Evolutionary conservation across 1,140 invertebrate species (phyloP).

Genomic region (Drosophila nigromelanica): DNA sequence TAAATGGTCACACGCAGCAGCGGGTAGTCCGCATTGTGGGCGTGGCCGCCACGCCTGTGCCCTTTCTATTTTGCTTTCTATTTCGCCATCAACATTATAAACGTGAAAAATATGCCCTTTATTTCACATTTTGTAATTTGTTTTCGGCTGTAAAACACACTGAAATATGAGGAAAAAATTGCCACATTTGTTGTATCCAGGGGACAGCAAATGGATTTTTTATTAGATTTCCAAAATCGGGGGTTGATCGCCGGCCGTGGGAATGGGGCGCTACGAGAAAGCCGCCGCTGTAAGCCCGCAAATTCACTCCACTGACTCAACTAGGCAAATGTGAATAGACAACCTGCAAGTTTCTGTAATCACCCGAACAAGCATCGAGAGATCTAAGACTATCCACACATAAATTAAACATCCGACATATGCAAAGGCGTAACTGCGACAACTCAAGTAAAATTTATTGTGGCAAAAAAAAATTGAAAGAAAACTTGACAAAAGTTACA

Average conservation of each 20-base stretch:
- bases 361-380: slow-evolving; percentile 5
- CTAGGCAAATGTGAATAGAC: slow-evolving; percentile 55
- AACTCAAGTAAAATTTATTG: slow-evolving; percentile 73
- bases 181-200: slow-evolving; percentile 54
- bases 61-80: slow-evolving; percentile 14
- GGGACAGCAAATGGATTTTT: slow-evolving; percentile 62
- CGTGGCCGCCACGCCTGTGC: slow-evolving; percentile 49
- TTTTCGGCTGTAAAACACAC: slow-evolving; percentile 61
- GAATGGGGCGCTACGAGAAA: slow-evolving; percentile 39
- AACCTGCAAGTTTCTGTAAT: slow-evolving; percentile 44
- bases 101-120: slow-evolving; percentile 74
- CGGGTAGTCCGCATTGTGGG: slow-evolving; percentile 42
- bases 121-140: slow-evolving; percentile 75
- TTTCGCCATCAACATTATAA: slow-evolving; percentile 48
- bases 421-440: slow-evolving; percentile 71
- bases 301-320: slow-evolving; percentile 30
- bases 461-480: slow-evolving; percentile 24
- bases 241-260: slow-evolving; percentile 50
- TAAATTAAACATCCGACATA: slow-evolving; percentile 71
- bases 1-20: slow-evolving; percentile 62
- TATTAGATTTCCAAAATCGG: slow-evolving; percentile 60
- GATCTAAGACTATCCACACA: slow-evolving; percentile 39
- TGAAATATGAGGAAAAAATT: slow-evolving; percentile 81
- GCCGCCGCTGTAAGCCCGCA: slow-evolving; percentile 28
- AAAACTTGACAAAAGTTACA: slow-evolving; percentile 44